These are phyloP conservation scores for Apolygus lucorum DNA, from an alignment of 1,140 invertebrate genomes.

Conservation along the genomic window DNA sequence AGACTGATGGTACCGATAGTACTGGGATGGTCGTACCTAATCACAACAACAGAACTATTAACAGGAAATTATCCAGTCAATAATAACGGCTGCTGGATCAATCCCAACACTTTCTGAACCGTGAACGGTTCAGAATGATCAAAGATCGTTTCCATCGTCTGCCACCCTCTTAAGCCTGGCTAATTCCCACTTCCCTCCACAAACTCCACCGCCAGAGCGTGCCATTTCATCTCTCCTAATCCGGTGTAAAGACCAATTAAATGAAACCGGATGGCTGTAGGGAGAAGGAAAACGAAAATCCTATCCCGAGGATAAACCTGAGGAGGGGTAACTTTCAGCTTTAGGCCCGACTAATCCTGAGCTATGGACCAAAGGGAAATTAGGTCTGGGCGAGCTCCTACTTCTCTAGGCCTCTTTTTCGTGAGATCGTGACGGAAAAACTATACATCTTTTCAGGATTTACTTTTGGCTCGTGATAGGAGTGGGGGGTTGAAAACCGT, in stretches of 20 bases:
- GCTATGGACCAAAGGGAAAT: conserved; percentile 6
- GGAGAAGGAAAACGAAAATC: not conserved
- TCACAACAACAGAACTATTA: no score
- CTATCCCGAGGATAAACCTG: not conserved
- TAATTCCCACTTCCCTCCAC: no score
- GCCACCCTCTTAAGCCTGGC: no score
- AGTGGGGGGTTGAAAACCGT: not conserved
- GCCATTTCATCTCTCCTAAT: conserved; percentile 8
- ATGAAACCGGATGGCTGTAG: not conserved
- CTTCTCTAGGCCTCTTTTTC: conserved; percentile 4
- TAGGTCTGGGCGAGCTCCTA: not conserved
- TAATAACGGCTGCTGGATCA: no score
- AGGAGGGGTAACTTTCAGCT: not conserved
- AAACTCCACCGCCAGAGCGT: no score
- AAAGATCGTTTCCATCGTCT: no score
- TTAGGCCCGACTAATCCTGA: not conserved
- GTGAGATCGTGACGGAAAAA: conserved; percentile 1
- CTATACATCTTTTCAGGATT: conserved; percentile 13
- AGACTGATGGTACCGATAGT: no score
- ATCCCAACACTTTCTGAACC: no score
- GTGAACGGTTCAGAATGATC: no score
- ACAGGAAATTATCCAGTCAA: no score
- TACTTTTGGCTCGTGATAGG: not conserved
- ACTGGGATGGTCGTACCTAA: no score
- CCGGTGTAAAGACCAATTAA: conserved; percentile 12